Evolutionary conservation across 2,888 invertebrate genomes (phyloP).

Genomic region (Lithophane ornitopus): DNA sequence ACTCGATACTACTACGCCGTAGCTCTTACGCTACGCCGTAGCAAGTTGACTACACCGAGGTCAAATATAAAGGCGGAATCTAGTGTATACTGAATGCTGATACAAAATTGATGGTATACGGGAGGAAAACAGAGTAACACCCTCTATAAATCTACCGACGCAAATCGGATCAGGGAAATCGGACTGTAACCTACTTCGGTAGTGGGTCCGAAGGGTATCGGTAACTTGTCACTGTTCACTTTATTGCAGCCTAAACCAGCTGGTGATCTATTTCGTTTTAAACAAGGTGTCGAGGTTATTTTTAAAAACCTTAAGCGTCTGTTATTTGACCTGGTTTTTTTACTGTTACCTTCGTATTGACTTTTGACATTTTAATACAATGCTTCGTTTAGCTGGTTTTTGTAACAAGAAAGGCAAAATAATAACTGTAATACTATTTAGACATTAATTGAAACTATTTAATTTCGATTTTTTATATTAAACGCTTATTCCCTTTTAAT

Average conservation of each 20-base stretch:
- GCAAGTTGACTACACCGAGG: conserved; percentile 27
- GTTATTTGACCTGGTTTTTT: neutral
- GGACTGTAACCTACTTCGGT: conserved; percentile 47
- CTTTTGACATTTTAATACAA: neutral
- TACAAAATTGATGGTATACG: conserved; percentile 36
- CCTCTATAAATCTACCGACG: conserved; percentile 53
- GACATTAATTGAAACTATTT: neutral
- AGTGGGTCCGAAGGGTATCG: conserved; percentile 23
- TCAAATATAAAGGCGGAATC: conserved; percentile 13
- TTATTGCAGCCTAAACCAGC: conserved; percentile 28
- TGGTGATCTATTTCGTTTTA: conserved; percentile 33
- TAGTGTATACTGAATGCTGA: conserved; percentile 13
- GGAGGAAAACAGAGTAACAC: conserved; percentile 31
- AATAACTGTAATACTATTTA: neutral
- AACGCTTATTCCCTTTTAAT: too few relatives aligned
- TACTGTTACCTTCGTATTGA: neutral
- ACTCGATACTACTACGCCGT: conserved; percentile 40
- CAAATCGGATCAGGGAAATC: conserved; percentile 37
- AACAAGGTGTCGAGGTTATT: conserved; percentile 1
- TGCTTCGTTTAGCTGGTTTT: too few relatives aligned
- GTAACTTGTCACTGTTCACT: conserved; percentile 39
- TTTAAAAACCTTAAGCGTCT: neutral
- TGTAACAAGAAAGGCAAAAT: neutral
- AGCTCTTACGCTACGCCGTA: conserved; percentile 48
- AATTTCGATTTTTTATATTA: neutral